A percentile compares a stretch with the other conserved stretches of the same genome.
Conservation (phyloP, 2,797 vertebrate species). For the Sphenopsis melanotis region DNA sequence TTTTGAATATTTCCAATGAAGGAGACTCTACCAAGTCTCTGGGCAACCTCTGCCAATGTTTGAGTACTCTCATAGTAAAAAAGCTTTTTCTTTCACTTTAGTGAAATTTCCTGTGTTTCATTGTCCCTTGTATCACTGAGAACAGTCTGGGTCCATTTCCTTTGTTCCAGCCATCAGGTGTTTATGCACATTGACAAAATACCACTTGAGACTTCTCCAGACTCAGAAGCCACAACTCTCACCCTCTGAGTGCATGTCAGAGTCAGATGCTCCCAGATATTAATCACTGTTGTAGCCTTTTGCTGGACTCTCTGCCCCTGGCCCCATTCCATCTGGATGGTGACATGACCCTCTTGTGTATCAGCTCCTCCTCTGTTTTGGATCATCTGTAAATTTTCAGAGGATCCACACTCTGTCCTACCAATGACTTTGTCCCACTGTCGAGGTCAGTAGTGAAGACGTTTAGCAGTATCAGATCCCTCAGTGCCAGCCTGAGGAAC, state of each 20-base stretch:
- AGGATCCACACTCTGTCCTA: neutral
- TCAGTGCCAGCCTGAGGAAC: neutral
- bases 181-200: neutral
- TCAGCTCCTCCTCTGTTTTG: neutral
- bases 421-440: neutral
- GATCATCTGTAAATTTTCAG: neutral
- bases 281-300: neutral
- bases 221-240: neutral
- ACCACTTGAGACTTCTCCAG: neutral
- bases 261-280: neutral
- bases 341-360: rapidly evolving
- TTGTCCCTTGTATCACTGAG: neutral
- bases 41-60: neutral
- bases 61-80: neutral
- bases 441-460: neutral
- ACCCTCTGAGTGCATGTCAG: neutral
- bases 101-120: neutral
- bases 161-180: neutral
- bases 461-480: neutral
- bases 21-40: neutral
- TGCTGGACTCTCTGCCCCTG: neutral
- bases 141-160: neutral
- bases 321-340: neutral
- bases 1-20: neutral
- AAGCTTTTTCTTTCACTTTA: neutral